phyloP scores from a whole-genome alignment of 2,888 invertebrate species.

The Aleiodes alternator region DNA sequence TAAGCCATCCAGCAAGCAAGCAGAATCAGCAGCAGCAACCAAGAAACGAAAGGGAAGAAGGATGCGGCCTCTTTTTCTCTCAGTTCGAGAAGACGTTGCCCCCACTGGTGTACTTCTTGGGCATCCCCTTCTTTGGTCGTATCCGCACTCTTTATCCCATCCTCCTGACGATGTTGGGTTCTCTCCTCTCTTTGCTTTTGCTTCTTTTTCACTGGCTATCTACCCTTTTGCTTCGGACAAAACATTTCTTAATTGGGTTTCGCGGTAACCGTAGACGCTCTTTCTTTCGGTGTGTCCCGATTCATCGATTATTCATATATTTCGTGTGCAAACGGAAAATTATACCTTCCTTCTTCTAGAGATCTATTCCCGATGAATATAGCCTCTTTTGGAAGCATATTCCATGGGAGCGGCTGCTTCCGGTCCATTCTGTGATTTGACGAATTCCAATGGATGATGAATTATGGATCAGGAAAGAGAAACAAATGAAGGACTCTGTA shows the following conservation, averaged over 20 bases:
- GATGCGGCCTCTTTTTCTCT: conserved; percentile 50
- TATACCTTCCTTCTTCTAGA: conserved; percentile 4
- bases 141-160: conserved; percentile 45
- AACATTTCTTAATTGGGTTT: conserved; percentile 76
- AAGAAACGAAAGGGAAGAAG: too few species aligned
- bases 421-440: too few species aligned
- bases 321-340: conserved; percentile 47
- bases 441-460: too few species aligned
- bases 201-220: conserved; percentile 43
- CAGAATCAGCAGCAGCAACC: conserved; percentile 28
- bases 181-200: conserved; percentile 43
- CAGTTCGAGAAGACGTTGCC: conserved; percentile 44
- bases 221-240: conserved; percentile 69
- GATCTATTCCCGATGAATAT: too few species aligned
- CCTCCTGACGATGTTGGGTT: conserved; percentile 40
- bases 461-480: too few species aligned
- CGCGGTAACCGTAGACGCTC: conserved; percentile 56
- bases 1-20: conserved; percentile 45
- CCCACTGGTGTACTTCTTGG: conserved; percentile 45
- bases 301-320: conserved; percentile 64
- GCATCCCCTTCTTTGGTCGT: conserved; percentile 39
- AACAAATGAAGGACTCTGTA: too few species aligned
- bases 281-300: conserved; percentile 49
- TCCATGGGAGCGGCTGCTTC: too few species aligned
- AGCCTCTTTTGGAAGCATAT: too few species aligned